A percentile compares a stretch with the other conserved stretches of the same genome.
Conservation (phyloP, 1,140 invertebrate genomes). For the Capitella teleta region DNA sequence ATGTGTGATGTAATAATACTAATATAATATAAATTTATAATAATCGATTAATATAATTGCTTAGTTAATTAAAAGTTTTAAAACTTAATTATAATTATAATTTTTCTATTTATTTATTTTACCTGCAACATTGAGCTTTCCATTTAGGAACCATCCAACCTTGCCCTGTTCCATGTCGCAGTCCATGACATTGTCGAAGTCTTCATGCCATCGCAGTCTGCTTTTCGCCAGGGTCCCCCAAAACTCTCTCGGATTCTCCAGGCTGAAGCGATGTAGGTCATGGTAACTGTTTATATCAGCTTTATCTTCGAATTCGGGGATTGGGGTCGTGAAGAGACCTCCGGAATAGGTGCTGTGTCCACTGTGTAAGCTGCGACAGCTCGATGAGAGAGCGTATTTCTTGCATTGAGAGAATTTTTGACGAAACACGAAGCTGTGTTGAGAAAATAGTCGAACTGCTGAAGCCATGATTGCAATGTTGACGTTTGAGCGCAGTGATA, state of each 20-base stretch:
- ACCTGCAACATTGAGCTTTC: constrained; percentile 47
- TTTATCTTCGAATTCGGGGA: constrained; percentile 27
- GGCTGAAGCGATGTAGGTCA: constrained; percentile 29
- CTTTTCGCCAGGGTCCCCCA: constrained; percentile 42
- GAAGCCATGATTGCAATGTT: too few species aligned
- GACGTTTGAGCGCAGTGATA: too few species aligned
- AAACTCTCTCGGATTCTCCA: constrained; percentile 42
- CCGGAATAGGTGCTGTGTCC: too few species aligned
- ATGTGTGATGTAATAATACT: background rate
- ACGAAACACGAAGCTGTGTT: too few species aligned
- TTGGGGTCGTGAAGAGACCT: constrained; percentile 11
- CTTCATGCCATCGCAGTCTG: constrained; percentile 40
- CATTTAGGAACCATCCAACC: constrained; percentile 38
- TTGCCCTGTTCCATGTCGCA: constrained; percentile 39
- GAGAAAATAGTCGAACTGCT: too few species aligned
- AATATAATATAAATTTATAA: background rate
- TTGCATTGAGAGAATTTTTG: too few species aligned
- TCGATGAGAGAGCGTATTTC: too few species aligned
- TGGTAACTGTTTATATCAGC: constrained; percentile 19
- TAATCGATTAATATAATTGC: background rate
- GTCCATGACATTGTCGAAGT: constrained; percentile 39
- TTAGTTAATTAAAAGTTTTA: background rate
- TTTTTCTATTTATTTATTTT: too few species aligned
- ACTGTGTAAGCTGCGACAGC: too few species aligned
- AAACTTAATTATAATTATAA: background rate